Conservation (phyloP, 2,888 invertebrate genomes). For the Sylvicola cinctus region DNA sequence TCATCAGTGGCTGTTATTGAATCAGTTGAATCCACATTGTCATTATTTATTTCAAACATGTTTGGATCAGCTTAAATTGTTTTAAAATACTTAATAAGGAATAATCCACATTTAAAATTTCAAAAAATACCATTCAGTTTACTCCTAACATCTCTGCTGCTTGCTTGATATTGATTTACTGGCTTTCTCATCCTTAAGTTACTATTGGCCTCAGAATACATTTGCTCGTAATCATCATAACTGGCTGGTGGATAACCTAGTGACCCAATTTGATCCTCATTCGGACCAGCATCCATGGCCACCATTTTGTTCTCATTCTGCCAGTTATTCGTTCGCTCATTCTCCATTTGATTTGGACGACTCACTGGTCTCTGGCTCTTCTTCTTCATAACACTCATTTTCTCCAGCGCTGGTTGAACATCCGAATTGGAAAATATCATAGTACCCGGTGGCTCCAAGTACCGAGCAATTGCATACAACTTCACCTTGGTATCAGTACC, state of each 20-base stretch:
- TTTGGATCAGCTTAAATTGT: neutral
- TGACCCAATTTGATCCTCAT: no score
- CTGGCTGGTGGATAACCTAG: no score
- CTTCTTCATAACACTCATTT: conserved; percentile 10
- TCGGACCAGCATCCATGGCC: no score
- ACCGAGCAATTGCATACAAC: conserved; percentile 38
- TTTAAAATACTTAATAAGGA: no score
- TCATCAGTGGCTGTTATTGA: neutral
- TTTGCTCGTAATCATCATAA: no score
- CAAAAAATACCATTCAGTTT: no score
- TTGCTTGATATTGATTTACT: no score
- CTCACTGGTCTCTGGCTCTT: conserved; percentile 16
- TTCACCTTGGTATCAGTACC: conserved; percentile 44
- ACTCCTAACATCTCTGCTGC: no score
- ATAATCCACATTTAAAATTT: no score
- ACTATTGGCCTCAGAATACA: no score
- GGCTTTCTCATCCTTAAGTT: no score
- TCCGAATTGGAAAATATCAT: conserved; percentile 48
- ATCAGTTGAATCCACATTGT: neutral
- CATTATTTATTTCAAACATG: neutral
- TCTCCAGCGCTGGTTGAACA: conserved; percentile 21
- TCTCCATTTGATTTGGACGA: neutral
- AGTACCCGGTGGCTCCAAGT: conserved; percentile 46
- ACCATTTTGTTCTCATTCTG: neutral
- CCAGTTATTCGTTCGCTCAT: neutral